Evolutionary conservation across 2,888 invertebrate genomes (phyloP), one percentile per base, ranked within the genome.

Genomic region (Dasysyrphus tricinctus): DNA sequence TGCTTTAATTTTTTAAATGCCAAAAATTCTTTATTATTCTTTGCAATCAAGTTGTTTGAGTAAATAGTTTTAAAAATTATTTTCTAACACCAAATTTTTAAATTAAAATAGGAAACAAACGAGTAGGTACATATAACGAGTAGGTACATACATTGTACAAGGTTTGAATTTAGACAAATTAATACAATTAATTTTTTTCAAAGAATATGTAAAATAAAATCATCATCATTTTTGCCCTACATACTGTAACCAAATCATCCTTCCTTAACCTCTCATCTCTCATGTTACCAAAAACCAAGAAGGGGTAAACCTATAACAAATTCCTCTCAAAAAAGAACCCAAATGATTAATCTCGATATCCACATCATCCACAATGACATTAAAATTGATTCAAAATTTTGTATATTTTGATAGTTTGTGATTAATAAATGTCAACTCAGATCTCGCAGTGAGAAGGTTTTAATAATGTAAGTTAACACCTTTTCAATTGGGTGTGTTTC

Each of bases 401-500:
- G 34, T 81, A 61, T 65, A 37, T 44, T 74, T 69, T 81, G 78
- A 86, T 86, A 65, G 81, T 32, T 65, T 81, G 81, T 82, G 86
- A 82, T 86, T 86, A 74, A 86, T 86, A 86, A 86, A 74, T 81
- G 86, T 86, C 86, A 82, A 42, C 32, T 44, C 14, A 24, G 37
- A 78, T 81, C 81, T 57, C 44, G 24, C 24, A 2, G 61, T 24
- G 39, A 29, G 70, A 19, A 72, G 37, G 32, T 42, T 24, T 24
- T 42, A 42, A 42, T 42, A 49, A 54, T 54, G 80, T 80, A 77
- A 85, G 80, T 77, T 85, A 85, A 77, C 85, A 85, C 85, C 69
- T 85, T 54, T 61, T 85, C 85, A 77, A 70, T 80, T 85, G 85
- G 85, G 80, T 80, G 85, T 85, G 80, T 85, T 85, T 85, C 74